These are phyloP conservation scores for Cotesia vestalis DNA, from an alignment of 1,140 invertebrate species.

Conservation along the genomic window DNA sequence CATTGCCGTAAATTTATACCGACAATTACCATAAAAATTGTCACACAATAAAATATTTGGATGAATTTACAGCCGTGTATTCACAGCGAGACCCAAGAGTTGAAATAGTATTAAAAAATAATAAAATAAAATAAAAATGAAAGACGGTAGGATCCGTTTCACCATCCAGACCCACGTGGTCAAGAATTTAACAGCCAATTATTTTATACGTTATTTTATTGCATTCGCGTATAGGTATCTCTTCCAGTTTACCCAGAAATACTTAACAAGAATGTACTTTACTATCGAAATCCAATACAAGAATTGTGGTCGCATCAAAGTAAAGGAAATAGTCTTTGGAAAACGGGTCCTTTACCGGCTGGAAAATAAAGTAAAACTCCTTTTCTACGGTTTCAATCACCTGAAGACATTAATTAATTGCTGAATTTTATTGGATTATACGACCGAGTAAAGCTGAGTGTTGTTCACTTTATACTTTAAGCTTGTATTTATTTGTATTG, in stretches of 20 bases:
- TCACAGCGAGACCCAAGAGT: constrained; percentile 9
- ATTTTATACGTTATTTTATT: constrained; percentile 61
- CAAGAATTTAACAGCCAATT: constrained; percentile 62
- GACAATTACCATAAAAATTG: constrained; percentile 67
- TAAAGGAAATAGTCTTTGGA: constrained; percentile 4
- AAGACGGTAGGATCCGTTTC: neutral
- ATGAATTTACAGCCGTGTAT: constrained; percentile 56
- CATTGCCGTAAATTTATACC: constrained; percentile 62
- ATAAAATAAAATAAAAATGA: constrained; percentile 3
- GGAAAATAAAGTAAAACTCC: neutral
- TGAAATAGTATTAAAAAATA: constrained; percentile 14
- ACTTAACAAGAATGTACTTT: neutral
- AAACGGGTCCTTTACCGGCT: neutral
- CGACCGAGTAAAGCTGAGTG: no score
- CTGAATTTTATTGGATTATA: neutral
- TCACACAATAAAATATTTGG: constrained; percentile 66
- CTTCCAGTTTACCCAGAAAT: neutral
- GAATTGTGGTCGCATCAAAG: constrained; percentile 10
- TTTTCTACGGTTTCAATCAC: constrained; percentile 9
- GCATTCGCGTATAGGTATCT: constrained; percentile 32
- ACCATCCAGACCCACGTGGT: constrained; percentile 24
- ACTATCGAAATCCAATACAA: constrained; percentile 8
- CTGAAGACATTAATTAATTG: neutral
- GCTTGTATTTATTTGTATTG: no score
- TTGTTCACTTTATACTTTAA: no score